Evolutionary conservation across 35 echinoderm and acorn worm genomes (phyloP), one percentile per base, ranked within the genome.

Genomic region (Ophioderma brevispina): DNA sequence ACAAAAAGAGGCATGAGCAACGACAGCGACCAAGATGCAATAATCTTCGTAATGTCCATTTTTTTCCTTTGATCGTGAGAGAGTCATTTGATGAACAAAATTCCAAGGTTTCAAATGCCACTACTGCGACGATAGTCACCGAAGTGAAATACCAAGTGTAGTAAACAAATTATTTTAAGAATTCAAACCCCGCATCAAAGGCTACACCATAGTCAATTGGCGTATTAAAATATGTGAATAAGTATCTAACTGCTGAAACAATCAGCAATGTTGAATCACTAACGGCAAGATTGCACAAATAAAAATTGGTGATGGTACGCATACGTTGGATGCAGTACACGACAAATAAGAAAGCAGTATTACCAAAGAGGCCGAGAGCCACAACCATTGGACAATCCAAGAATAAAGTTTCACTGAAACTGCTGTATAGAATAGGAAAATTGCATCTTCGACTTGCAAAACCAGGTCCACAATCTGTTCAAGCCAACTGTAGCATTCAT

Each of bases 71-170:
- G 0, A 64, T 64, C 15, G 13, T 70, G 13, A 59, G 52, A 64
- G 82, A 35, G 17, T 85, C 31, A 85, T 17, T 23, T 46, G 82
- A 64, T 85, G 82, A 37, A 46, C n/a, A n/a, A 85, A 31, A 85
- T 33, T 2, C 49, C 82, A 14, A 85, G 55, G 35, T 85, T 37
- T 85, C 82, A 36, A 70, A 85, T 35, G 82, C 19, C 32, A 85
- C 52, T 55, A 85, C 33, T 4, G 49, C 36, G 5, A 85, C 34
- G 3, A 85, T 31, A 35, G 37, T 0, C 8, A 70, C 23, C 13
- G 82, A 59, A 25, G 82, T 13, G 64, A 59, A 63, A 59, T 85
- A 85, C 14, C 39, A 38, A 42, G 31, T 15, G n/a, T 25, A 70
- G n/a, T 3, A 4, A 18, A 13, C 1, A 1, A 70, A 25, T 30